Evolutionary conservation across 2,888 invertebrate species (phyloP).

Genomic region (Lumbricus terrestris): DNA sequence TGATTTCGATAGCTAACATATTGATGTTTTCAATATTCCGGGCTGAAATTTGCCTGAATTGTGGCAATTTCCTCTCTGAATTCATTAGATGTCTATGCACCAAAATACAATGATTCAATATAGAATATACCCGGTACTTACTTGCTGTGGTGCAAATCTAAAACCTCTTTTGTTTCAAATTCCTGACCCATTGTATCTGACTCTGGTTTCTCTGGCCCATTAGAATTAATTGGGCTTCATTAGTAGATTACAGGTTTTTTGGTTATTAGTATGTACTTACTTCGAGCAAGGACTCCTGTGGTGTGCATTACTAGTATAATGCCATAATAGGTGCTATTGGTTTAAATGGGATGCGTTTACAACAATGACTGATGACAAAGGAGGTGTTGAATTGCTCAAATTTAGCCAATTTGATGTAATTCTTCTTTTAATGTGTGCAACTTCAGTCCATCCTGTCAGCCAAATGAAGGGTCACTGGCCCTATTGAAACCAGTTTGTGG

Average conservation of each 20-base stretch:
- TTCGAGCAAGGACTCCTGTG: neutral
- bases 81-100: too few species aligned
- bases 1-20: too few species aligned
- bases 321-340: neutral
- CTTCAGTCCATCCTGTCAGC: too few species aligned
- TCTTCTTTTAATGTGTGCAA: too few species aligned
- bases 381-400: neutral
- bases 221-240: neutral
- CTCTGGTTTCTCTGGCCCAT: neutral
- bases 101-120: too few species aligned
- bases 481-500: too few species aligned
- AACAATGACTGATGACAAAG: neutral
- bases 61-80: too few species aligned
- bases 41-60: too few species aligned
- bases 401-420: neutral
- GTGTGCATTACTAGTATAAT: neutral
- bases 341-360: neutral
- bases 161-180: neutral
- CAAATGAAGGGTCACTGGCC: too few species aligned
- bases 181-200: neutral
- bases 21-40: too few species aligned
- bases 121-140: too few species aligned
- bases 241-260: neutral
- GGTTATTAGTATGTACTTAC: neutral
- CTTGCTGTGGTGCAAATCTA: too few species aligned